These are phyloP conservation scores for Podotricha telesiphe DNA, from an alignment of 2,888 invertebrate genomes.

Conservation along the genomic window DNA sequence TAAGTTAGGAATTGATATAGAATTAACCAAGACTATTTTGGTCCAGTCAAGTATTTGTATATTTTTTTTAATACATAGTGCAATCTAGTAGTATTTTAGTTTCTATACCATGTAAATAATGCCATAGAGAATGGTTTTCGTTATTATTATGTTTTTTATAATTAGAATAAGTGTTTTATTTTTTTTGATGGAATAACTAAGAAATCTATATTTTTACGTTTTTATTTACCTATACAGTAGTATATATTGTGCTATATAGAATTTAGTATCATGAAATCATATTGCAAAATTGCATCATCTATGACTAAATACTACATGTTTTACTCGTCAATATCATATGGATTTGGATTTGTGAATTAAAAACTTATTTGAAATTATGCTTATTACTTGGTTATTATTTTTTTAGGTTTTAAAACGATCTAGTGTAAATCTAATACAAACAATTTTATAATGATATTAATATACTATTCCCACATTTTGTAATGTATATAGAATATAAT, in stretches of 20 bases:
- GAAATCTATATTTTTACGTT: neutral
- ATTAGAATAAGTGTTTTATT: conserved; percentile 12
- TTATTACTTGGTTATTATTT: neutral
- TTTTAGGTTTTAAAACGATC: conserved; percentile 1
- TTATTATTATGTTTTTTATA: conserved; percentile 1
- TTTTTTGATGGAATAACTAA: conserved; percentile 15
- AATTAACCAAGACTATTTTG: conserved; percentile 24
- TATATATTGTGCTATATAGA: conserved; percentile 13
- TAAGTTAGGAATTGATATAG: conserved; percentile 29
- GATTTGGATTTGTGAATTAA: neutral
- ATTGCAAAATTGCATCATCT: neutral
- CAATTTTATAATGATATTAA: conserved; percentile 7
- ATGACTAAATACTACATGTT: neutral
- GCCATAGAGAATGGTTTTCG: conserved; percentile 14
- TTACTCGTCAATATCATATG: neutral
- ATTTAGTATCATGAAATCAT: neutral
- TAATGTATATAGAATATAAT: neutral
- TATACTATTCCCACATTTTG: neutral
- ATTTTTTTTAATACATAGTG: conserved; percentile 42
- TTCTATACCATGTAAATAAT: conserved; percentile 15
- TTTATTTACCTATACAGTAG: conserved; percentile 4
- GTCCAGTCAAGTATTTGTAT: conserved; percentile 36
- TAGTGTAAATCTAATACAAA: neutral
- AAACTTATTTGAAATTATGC: neutral
- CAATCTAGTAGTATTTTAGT: conserved; percentile 40